A percentile compares a stretch with the other conserved stretches of the same genome.
Evolutionary conservation across 2,113 vertebrate genomes (phyloP).

Genomic region (Petromus typicus): DNA sequence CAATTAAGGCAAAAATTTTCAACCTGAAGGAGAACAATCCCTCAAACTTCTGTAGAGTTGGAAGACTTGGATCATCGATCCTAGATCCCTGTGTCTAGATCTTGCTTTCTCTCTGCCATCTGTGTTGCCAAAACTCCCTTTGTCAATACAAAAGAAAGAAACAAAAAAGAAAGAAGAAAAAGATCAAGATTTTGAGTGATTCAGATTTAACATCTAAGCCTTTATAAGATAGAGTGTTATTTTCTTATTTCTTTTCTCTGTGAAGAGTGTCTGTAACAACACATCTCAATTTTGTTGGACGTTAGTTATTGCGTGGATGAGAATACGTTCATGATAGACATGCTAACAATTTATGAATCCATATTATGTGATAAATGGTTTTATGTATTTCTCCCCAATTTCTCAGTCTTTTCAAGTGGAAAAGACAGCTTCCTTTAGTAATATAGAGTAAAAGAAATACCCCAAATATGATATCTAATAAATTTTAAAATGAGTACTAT

Average conservation of each 20-base stretch:
- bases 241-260: conserved; percentile 19
- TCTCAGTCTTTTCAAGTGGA: background rate
- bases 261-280: background rate
- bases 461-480: background rate
- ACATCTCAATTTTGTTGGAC: background rate
- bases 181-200: background rate
- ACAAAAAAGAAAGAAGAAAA: background rate
- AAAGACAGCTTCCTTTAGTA: background rate
- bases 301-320: background rate
- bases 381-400: background rate
- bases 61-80: background rate
- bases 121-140: background rate
- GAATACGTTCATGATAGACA: background rate
- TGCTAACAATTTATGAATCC: background rate
- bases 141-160: background rate
- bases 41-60: background rate
- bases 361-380: background rate
- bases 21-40: background rate
- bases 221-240: background rate
- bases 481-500: background rate
- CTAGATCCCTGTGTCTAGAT: background rate
- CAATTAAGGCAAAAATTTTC: background rate
- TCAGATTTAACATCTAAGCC: background rate
- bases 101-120: background rate
- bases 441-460: background rate